phyloP scores from a whole-genome alignment of 2,888 invertebrate species.

The Lithophane leautieri region DNA sequence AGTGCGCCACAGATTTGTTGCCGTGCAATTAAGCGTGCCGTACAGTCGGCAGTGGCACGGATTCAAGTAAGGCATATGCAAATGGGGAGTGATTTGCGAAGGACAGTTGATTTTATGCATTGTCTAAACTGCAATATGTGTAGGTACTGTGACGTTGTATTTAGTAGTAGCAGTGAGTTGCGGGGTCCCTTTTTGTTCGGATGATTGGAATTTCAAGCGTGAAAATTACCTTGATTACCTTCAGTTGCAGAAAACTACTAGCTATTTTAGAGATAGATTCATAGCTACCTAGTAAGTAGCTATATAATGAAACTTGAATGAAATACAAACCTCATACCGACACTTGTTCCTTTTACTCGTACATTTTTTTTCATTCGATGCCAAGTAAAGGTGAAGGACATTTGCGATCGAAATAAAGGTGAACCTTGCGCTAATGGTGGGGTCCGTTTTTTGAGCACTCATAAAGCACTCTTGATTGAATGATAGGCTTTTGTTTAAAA shows the following conservation, averaged over 20 bases:
- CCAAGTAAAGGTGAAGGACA: constrained; percentile 40
- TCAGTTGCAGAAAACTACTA: neutral
- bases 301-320: neutral
- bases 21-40: constrained; percentile 62
- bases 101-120: constrained; percentile 63
- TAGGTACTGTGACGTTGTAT: constrained; percentile 16
- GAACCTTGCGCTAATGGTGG: constrained; percentile 44
- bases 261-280: neutral
- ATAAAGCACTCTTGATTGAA: constrained; percentile 43
- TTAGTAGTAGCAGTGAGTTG: constrained; percentile 25
- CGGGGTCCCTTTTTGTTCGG: constrained; percentile 12
- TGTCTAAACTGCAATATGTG: constrained; percentile 53
- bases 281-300: neutral
- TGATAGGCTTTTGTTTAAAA: constrained; percentile 36
- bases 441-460: constrained; percentile 40
- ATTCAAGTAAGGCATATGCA: constrained; percentile 61
- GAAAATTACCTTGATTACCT: constrained; percentile 1
- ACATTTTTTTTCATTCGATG: constrained; percentile 31
- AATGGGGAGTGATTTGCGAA: constrained; percentile 59
- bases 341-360: constrained; percentile 19
- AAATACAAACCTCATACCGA: constrained; percentile 10
- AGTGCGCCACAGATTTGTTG: constrained; percentile 57
- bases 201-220: constrained; percentile 8
- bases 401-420: constrained; percentile 44
- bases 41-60: constrained; percentile 53